Conservation (phyloP, 1,140 invertebrate species). For the Drosophila bocqueti region DNA sequence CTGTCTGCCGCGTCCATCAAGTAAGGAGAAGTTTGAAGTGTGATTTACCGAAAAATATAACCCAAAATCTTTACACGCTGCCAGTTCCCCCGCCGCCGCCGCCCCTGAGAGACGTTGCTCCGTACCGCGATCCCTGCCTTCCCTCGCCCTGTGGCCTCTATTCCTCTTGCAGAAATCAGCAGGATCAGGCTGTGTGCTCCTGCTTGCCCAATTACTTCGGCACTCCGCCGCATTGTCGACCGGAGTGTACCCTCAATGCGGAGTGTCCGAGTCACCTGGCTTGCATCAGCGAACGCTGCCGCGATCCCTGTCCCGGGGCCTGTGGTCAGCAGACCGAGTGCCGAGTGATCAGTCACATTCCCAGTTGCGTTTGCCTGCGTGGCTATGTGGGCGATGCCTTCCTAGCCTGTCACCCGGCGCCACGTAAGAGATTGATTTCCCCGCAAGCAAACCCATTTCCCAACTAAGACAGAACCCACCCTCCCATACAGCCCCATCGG, state of each 20-base stretch:
- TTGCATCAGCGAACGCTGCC: slow-evolving; percentile 89
- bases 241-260: slow-evolving; percentile 91
- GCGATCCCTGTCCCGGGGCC: slow-evolving; percentile 90
- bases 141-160: slow-evolving; percentile 93
- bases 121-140: slow-evolving; percentile 87
- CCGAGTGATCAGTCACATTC: slow-evolving; percentile 93
- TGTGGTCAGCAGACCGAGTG: slow-evolving; percentile 93
- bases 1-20: slow-evolving; percentile 84
- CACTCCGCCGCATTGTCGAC: slow-evolving; percentile 90
- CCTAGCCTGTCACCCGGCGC: slow-evolving; percentile 87
- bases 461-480: slow-evolving; percentile 6
- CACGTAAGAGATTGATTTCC: slow-evolving; percentile 65
- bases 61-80: neutral
- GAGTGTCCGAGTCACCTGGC: slow-evolving; percentile 90
- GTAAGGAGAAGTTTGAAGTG: slow-evolving; percentile 85
- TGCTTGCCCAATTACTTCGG: slow-evolving; percentile 91
- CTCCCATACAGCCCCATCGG: slow-evolving; percentile 51
- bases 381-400: slow-evolving; percentile 93
- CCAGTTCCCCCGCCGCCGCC: slow-evolving; percentile 52
- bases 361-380: slow-evolving; percentile 90
- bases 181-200: slow-evolving; percentile 90
- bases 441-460: neutral
- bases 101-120: slow-evolving; percentile 74
- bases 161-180: slow-evolving; percentile 89
- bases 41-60: slow-evolving; percentile 7